Percentiles rank a stretch among this genome's conserved stretches.
Conservation (phyloP, 1,140 invertebrate species). For the Papilio helenus region DNA sequence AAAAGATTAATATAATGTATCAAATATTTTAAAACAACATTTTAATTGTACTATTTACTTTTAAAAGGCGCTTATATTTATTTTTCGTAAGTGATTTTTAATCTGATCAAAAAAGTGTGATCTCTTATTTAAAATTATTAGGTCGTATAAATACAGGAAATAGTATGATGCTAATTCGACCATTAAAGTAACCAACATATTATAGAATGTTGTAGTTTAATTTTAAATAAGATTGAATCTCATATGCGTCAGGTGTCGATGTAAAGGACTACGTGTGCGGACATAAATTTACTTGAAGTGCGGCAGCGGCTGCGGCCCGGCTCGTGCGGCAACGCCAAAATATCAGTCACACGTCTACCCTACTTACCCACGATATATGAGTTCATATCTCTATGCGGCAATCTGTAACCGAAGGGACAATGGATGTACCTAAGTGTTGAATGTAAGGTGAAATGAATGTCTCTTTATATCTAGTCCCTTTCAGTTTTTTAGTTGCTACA, state of each 20-base stretch:
- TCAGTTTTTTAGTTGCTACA: background rate
- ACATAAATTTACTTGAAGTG: conserved; percentile 22
- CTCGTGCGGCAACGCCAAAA: background rate
- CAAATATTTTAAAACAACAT: no score
- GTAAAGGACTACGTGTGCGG: conserved; percentile 18
- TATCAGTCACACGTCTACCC: conserved; percentile 22
- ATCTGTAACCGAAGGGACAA: conserved; percentile 13
- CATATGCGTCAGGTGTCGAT: background rate
- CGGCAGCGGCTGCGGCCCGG: background rate
- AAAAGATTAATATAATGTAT: no score
- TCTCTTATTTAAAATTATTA: no score
- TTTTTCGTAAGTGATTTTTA: no score
- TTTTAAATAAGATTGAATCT: background rate
- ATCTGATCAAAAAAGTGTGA: no score
- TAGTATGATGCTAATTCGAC: no score
- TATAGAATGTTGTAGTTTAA: background rate
- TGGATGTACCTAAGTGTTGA: conserved; percentile 10
- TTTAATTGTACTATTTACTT: no score
- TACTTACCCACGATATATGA: background rate
- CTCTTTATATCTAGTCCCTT: conserved; percentile 3
- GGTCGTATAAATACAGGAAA: no score
- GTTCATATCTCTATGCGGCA: conserved; percentile 14
- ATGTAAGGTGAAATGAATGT: background rate
- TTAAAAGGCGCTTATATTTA: no score
- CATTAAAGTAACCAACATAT: no score